phyloP scores from a whole-genome alignment of 2,888 invertebrate species.

The Melanostoma mellinum region DNA sequence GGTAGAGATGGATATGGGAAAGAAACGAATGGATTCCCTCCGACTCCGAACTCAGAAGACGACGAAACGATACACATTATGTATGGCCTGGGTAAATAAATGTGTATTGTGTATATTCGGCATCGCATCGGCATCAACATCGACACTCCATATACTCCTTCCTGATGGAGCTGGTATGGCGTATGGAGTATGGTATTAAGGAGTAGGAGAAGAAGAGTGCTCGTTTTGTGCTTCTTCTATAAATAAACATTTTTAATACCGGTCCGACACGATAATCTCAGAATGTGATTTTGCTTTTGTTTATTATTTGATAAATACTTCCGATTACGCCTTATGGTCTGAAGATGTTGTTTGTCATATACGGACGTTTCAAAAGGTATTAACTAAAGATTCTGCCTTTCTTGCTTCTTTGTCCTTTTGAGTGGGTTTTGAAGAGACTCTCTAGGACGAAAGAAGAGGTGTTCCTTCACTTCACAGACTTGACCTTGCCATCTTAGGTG shows the following conservation, averaged over 20 bases:
- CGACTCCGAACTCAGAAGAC: neutral
- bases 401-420: constrained; percentile 32
- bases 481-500: constrained; percentile 40
- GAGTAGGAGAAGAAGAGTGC: neutral
- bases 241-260: constrained; percentile 45
- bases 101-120: neutral
- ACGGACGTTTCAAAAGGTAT: constrained; percentile 39
- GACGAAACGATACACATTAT: constrained; percentile 19
- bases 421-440: constrained; percentile 31
- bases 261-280: constrained; percentile 39
- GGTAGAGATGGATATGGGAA: constrained; percentile 38
- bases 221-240: constrained; percentile 12
- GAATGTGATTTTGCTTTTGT: constrained; percentile 42
- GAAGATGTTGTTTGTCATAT: constrained; percentile 43
- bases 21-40: neutral
- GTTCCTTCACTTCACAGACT: constrained; percentile 19
- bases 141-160: neutral
- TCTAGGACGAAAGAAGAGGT: constrained; percentile 27
- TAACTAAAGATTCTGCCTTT: constrained; percentile 38
- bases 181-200: neutral
- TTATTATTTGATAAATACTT: constrained; percentile 45
- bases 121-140: neutral
- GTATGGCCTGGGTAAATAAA: constrained; percentile 8
- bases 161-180: neutral
- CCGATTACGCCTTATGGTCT: constrained; percentile 40